Evolutionary conservation across 2,113 vertebrate species (phyloP).

Genomic region (Pluvianellus socialis): DNA sequence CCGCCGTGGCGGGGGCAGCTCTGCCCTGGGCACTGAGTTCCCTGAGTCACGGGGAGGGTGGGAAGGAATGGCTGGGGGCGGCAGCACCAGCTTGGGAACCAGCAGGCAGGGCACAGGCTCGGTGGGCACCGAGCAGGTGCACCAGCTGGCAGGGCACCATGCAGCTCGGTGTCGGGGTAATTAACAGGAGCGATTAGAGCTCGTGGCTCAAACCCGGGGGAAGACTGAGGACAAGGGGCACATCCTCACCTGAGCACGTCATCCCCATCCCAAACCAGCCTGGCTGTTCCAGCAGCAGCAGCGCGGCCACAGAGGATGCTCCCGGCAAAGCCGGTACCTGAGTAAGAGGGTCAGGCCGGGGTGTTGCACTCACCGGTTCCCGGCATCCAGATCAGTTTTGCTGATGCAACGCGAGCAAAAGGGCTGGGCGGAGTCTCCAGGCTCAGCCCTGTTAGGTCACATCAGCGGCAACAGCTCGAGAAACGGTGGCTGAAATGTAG

Average conservation of each 20-base stretch:
- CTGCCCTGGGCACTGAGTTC: background rate
- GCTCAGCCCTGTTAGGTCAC: background rate
- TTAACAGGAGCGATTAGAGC: background rate
- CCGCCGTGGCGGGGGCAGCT: background rate
- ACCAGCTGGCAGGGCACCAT: background rate
- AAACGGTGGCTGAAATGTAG: accelerated
- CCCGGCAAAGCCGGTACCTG: accelerated
- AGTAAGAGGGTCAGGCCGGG: background rate
- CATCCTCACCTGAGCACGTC: accelerated
- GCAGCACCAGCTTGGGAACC: background rate
- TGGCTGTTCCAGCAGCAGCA: background rate
- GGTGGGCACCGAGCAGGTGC: no score
- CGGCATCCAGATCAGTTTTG: background rate
- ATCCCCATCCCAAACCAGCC: background rate
- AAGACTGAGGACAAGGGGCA: background rate
- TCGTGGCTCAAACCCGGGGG: background rate
- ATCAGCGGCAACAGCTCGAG: background rate
- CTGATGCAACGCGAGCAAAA: background rate
- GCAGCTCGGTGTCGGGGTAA: background rate
- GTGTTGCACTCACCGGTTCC: accelerated
- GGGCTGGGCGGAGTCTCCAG: background rate
- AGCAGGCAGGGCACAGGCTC: background rate
- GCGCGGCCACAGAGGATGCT: accelerated
- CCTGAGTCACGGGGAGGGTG: accelerated
- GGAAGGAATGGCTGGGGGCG: background rate